A percentile compares a stretch with the other conserved stretches of the same genome.
Conservation (phyloP, 2,797 vertebrate genomes). For the Nyctibius grandis region DNA sequence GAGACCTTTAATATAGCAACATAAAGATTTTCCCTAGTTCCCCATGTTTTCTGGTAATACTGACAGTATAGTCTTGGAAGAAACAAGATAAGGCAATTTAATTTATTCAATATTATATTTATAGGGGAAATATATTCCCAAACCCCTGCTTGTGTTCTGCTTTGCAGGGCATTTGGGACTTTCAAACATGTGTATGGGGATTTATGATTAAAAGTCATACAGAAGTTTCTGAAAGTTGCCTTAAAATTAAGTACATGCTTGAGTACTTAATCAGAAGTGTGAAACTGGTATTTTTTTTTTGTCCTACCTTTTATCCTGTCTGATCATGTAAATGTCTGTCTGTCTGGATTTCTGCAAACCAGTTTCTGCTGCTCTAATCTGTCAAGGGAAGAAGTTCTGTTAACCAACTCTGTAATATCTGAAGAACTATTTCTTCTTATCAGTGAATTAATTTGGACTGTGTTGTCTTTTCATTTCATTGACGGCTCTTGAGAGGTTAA, state of each 20-base stretch:
- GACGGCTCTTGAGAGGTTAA: background rate
- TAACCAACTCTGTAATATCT: background rate
- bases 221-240: background rate
- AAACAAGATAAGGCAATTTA: background rate
- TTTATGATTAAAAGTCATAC: background rate
- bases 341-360: background rate
- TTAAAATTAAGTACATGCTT: background rate
- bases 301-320: background rate
- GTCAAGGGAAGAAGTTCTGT: background rate
- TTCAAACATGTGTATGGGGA: accelerated
- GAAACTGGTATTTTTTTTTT: background rate
- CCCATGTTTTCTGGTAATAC: background rate
- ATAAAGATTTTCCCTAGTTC: background rate
- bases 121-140: background rate
- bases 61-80: background rate
- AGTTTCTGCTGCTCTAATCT: background rate
- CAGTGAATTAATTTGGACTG: background rate
- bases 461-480: background rate
- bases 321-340: background rate
- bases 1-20: background rate
- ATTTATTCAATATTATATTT: background rate
- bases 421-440: background rate
- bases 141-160: background rate
- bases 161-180: background rate
- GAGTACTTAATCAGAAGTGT: background rate